A percentile compares a stretch with the other conserved stretches of the same genome.
Conservation (phyloP, 1,140 invertebrate genomes). For the Halyomorpha halys region DNA sequence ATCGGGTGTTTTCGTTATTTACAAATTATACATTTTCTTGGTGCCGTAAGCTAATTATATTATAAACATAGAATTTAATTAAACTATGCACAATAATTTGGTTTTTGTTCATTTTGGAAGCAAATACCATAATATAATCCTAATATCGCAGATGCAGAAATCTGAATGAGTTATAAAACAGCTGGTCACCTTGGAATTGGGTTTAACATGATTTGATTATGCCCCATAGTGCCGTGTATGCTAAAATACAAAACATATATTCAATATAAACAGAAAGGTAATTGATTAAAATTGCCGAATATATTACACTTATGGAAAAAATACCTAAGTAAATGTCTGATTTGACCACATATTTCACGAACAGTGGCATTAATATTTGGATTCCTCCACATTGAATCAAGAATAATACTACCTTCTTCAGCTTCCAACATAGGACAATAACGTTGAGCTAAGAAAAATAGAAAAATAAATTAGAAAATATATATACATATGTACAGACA, state of each 20-base stretch:
- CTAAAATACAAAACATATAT: not conserved
- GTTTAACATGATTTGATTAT: not conserved
- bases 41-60: too few relatives aligned
- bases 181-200: slow-evolving; percentile 1
- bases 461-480: slow-evolving; percentile 10
- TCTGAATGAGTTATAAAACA: not conserved
- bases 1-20: too few relatives aligned
- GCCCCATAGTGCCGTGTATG: not conserved
- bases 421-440: slow-evolving; percentile 60
- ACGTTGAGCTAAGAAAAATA: slow-evolving; percentile 47
- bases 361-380: slow-evolving; percentile 36
- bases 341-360: slow-evolving; percentile 30
- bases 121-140: slow-evolving; percentile 11
- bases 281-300: not conserved
- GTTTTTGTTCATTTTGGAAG: not conserved
- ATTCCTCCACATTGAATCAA: slow-evolving; percentile 39
- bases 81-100: not conserved
- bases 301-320: not conserved
- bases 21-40: too few relatives aligned
- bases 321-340: slow-evolving; percentile 27
- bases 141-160: slow-evolving; percentile 14
- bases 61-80: too few relatives aligned
- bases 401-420: slow-evolving; percentile 48
- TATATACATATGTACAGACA: too few relatives aligned
- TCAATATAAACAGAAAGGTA: not conserved